Base-by-base conservation (phyloP, 1,140 invertebrate species). In the Lepidurus apus region DNA sequence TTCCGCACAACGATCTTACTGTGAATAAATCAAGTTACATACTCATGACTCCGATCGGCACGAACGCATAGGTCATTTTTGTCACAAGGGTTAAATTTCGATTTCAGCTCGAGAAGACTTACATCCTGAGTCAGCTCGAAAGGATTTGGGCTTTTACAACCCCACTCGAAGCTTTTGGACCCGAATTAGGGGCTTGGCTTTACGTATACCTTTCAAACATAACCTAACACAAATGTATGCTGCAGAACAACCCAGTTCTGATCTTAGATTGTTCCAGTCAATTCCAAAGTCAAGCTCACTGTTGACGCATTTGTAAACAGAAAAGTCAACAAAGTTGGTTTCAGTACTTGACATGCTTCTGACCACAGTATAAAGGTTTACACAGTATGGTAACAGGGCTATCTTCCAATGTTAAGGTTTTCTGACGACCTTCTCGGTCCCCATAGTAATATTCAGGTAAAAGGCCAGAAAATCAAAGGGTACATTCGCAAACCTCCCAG, bases 81-180 rank as follows among this genome's bases (percentile, higher is more conserved):
- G 4, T 13, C 0, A 47, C 17, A 45, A 43, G 26, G 26, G 26
- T 26, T 26, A 1, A 2, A 43, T 21, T 21, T 8, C 7, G 0
- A 76, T 43, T 8, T 26, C 21, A 11, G 44, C 0, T 8, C 4
- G 47, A 1, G 42, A 9, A 21, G 0, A 65, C 13, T 6, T 65
- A 1, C 47, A 65, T 21, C 11, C 47, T 65, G 7, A 65, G 13
- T 6, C 47, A 6, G 21, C 47, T 6, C 75, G 75, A 43, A 7
- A 76, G 21, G 75, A 76, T 43, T 76, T 8, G 21, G 74, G 43
- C n/a, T 34, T 24, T 43, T 42, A 34, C 77, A 43, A 74, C 7
- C 34, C 73, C 24, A 43, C 43, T 43, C 24, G 73, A 26, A 74
- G 74, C 24, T 79, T 79, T 34, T 79, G 2, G 75, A 79, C 75